These are phyloP conservation scores for Ophioninae sp. DNA, from an alignment of 2,888 invertebrate genomes.

Conservation along the genomic window DNA sequence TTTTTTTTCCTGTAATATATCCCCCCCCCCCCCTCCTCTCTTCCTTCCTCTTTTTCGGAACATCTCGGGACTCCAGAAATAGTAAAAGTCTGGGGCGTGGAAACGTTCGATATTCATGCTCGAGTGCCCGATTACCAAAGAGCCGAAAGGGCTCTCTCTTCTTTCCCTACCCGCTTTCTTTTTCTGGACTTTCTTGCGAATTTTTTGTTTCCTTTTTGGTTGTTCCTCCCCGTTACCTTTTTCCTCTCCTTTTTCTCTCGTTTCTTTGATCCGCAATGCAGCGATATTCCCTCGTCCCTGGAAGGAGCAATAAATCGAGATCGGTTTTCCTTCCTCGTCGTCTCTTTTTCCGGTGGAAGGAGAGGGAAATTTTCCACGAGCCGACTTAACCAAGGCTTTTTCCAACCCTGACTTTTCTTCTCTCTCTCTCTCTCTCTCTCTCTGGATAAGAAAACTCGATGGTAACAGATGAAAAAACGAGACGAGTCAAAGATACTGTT, in stretches of 20 bases:
- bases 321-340: constrained; percentile 23
- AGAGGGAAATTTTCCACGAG: constrained; percentile 25
- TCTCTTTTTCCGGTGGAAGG: not conserved
- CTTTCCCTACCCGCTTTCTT: constrained; percentile 31
- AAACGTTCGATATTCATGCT: constrained; percentile 60
- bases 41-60: not conserved
- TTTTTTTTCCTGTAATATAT: constrained; percentile 1
- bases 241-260: constrained; percentile 15
- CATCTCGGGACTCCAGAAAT: constrained; percentile 18
- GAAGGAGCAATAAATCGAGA: constrained; percentile 54
- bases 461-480: constrained; percentile 22
- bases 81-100: constrained; percentile 40
- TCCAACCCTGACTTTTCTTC: not conserved
- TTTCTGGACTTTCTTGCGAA: constrained; percentile 34
- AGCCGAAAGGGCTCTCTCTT: constrained; percentile 38
- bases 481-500: constrained; percentile 11
- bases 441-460: constrained; percentile 21
- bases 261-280: constrained; percentile 46
- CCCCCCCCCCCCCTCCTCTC: not conserved
- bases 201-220: constrained; percentile 22
- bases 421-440: not conserved
- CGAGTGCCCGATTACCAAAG: constrained; percentile 54
- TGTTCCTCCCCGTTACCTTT: constrained; percentile 7
- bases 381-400: constrained; percentile 20
- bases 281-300: constrained; percentile 42